A percentile compares a stretch with the other conserved stretches of the same genome.
Evolutionary conservation across 2,113 vertebrate species (phyloP).

Genomic region (Natator depressus): DNA sequence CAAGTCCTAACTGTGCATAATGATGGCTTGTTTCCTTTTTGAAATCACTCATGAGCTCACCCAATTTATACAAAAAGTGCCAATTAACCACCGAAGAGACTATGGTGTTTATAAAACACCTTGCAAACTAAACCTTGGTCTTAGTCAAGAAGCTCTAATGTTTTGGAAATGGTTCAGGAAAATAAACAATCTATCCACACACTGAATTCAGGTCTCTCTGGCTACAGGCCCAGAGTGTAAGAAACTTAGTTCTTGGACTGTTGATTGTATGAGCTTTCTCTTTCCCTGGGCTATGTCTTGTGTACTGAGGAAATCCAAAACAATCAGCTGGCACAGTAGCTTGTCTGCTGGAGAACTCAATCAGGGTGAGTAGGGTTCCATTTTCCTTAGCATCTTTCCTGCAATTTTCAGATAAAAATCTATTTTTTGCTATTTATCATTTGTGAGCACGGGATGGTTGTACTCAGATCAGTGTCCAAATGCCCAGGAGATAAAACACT

Average conservation of each 20-base stretch:
- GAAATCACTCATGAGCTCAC: background rate
- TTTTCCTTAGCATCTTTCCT: background rate
- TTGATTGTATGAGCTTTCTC: background rate
- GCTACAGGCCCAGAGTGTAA: background rate
- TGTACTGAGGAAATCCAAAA: background rate
- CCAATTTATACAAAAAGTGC: background rate
- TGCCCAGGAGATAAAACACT: background rate
- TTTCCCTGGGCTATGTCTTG: background rate
- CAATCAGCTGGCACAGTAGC: background rate
- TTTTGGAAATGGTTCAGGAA: conserved; percentile 8
- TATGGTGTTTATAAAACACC: background rate
- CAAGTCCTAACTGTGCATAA: background rate
- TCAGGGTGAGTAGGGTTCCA: background rate
- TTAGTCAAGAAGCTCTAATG: background rate
- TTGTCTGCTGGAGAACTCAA: background rate
- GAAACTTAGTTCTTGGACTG: background rate
- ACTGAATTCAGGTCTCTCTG: background rate
- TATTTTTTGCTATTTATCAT: background rate
- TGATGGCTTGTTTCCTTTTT: background rate
- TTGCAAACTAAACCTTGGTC: background rate
- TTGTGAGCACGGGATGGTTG: background rate
- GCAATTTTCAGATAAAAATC: background rate
- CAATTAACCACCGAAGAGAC: background rate
- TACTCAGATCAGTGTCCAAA: background rate
- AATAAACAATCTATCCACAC: background rate